These are phyloP conservation scores for Teleogryllus occipitalis DNA, from an alignment of 1,140 invertebrate genomes.

Conservation along the genomic window DNA sequence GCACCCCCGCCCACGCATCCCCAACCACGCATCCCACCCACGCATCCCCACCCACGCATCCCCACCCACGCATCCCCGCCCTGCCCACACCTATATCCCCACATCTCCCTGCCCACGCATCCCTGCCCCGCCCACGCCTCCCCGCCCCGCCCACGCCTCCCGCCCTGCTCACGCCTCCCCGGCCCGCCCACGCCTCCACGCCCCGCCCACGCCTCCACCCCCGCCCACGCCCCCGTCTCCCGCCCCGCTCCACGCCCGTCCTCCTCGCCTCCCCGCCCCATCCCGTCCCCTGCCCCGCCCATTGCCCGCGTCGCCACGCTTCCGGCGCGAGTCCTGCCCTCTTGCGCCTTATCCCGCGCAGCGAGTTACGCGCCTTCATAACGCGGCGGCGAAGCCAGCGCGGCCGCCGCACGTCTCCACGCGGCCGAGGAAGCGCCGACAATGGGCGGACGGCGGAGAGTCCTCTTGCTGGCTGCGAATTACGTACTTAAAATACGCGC, in stretches of 20 bases:
- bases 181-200: too few species aligned
- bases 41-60: background rate
- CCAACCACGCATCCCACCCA: slow-evolving; percentile 6
- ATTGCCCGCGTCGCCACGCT: slow-evolving; percentile 1
- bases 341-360: background rate
- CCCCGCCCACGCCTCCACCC: too few species aligned
- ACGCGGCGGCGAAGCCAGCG: background rate
- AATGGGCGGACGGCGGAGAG: too few species aligned
- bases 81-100: slow-evolving; percentile 16
- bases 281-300: background rate
- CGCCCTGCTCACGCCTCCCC: too few species aligned
- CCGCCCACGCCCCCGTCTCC: background rate
- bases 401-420: background rate
- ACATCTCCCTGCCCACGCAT: background rate
- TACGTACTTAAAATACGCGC: too few species aligned
- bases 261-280: background rate
- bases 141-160: too few species aligned
- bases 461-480: too few species aligned
- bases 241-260: slow-evolving; percentile 12
- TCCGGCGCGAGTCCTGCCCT: too few species aligned
- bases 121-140: too few species aligned
- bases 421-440: too few species aligned
- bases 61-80: slow-evolving; percentile 15
- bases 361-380: background rate
- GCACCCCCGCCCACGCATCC: background rate